These are phyloP conservation scores for Mungos mungo DNA, from an alignment of 2,113 vertebrate species.

Conservation along the genomic window DNA sequence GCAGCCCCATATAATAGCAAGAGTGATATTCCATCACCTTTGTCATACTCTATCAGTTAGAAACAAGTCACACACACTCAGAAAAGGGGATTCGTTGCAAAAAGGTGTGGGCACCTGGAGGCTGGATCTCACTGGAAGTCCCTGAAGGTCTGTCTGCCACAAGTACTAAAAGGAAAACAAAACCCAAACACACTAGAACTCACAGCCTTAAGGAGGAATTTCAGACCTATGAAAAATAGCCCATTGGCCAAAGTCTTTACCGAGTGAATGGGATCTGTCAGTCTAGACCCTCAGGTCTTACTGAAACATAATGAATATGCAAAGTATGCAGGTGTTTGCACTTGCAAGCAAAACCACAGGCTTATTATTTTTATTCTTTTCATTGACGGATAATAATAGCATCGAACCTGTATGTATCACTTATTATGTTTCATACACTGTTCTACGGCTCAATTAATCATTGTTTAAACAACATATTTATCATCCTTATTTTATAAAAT, in stretches of 20 bases:
- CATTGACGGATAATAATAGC: background rate
- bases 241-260: background rate
- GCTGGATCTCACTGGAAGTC: background rate
- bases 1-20: background rate
- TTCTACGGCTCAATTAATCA: background rate
- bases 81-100: background rate
- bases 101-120: background rate
- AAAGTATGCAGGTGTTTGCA: background rate
- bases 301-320: background rate
- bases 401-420: background rate
- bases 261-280: background rate
- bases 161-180: background rate
- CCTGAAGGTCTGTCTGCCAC: background rate
- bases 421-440: background rate
- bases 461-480: background rate
- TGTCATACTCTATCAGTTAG: background rate
- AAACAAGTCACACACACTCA: background rate
- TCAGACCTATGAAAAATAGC: background rate
- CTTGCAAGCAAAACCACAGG: background rate
- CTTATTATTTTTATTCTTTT: background rate
- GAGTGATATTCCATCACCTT: background rate
- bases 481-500: background rate
- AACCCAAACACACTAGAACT: background rate
- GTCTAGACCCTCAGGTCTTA: background rate
- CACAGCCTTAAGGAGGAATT: background rate